Conservation (phyloP, 2,113 vertebrate genomes). For the Eurystomus gularis region DNA sequence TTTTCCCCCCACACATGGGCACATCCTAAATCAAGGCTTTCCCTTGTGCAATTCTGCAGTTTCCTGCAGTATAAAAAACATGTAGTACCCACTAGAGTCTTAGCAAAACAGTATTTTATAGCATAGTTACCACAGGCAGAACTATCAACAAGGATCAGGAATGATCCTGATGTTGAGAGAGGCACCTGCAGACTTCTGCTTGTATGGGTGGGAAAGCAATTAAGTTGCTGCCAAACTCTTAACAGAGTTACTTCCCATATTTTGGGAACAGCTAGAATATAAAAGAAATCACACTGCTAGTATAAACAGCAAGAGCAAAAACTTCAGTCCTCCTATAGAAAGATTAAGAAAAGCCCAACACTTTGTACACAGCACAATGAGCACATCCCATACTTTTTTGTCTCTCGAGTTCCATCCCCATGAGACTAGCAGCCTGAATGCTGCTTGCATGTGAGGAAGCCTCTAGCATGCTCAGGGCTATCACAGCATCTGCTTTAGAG, state of each 20-base stretch:
- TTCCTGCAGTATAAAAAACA: not conserved
- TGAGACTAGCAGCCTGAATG: not conserved
- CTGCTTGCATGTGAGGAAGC: accelerated
- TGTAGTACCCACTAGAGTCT: not conserved
- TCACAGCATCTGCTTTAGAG: not conserved
- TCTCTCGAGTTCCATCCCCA: not conserved
- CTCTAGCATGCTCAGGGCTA: not conserved
- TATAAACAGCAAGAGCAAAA: not conserved
- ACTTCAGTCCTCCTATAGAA: not conserved
- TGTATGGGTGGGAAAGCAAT: not conserved
- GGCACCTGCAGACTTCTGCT: not conserved
- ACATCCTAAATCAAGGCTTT: not conserved
- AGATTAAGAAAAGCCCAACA: not conserved
- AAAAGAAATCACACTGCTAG: not conserved
- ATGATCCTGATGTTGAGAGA: not conserved
- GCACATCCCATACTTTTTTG: not conserved
- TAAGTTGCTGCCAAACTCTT: not conserved
- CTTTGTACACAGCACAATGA: not conserved
- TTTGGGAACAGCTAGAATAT: not conserved
- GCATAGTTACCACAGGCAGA: not conserved
- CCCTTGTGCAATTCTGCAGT: not conserved
- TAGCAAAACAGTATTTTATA: not conserved
- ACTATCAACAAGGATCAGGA: not conserved
- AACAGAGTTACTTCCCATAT: not conserved
- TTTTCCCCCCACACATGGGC: accelerated